Evolutionary conservation across 2,888 invertebrate species (phyloP).

Genomic region (Globia sparganii): DNA sequence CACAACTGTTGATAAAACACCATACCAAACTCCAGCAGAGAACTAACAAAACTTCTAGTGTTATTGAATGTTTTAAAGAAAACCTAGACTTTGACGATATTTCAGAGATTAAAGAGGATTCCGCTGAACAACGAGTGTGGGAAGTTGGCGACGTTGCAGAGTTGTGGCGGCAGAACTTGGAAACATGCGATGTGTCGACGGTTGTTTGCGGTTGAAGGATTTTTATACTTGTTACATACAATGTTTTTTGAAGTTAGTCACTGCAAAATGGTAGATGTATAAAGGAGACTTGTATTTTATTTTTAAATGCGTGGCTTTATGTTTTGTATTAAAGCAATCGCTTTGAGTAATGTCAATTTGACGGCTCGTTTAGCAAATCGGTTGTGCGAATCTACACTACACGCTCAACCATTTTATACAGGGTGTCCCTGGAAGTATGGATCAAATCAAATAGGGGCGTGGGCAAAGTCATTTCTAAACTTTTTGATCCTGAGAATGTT

Average conservation of each 20-base stretch:
- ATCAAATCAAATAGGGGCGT: too few species aligned
- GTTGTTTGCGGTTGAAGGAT: not conserved
- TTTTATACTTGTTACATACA: not conserved
- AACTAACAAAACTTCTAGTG: constrained; percentile 47
- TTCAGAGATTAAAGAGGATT: constrained; percentile 51
- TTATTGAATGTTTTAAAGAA: constrained; percentile 62
- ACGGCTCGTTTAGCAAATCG: constrained; percentile 19
- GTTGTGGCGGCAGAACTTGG: constrained; percentile 23
- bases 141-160: constrained; percentile 26
- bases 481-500: too few species aligned
- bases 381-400: not conserved
- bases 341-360: constrained; percentile 15
- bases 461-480: too few species aligned
- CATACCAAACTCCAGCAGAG: constrained; percentile 9
- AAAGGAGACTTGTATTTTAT: not conserved
- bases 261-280: not conserved
- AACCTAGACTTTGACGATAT: constrained; percentile 46
- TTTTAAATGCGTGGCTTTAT: not conserved
- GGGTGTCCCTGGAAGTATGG: too few species aligned
- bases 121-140: constrained; percentile 21
- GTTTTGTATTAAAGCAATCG: constrained; percentile 1
- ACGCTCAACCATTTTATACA: not conserved
- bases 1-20: constrained; percentile 9
- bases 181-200: constrained; percentile 23
- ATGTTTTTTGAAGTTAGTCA: constrained; percentile 7